These are phyloP conservation scores for Manis pentadactyla DNA, from an alignment of 2,797 vertebrate species.

Conservation along the genomic window DNA sequence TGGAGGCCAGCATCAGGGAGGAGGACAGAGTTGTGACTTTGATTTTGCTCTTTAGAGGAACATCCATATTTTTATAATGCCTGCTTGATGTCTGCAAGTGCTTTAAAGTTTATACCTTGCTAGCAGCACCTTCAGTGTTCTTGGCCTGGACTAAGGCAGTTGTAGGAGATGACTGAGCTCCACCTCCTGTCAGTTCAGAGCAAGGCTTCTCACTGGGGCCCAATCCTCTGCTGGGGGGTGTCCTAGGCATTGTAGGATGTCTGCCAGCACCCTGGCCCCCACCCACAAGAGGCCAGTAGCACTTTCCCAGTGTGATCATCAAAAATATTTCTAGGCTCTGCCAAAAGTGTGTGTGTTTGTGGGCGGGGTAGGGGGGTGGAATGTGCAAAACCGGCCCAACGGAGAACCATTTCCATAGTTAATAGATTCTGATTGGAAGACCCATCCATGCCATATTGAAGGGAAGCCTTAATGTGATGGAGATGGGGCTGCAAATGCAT, in stretches of 20 bases:
- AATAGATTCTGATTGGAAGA: not conserved
- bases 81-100: not conserved
- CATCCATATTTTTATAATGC: not conserved
- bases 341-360: not conserved
- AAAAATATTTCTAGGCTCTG: not conserved
- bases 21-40: not conserved
- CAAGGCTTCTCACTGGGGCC: not conserved
- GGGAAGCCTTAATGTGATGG: not conserved
- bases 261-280: not conserved
- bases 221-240: not conserved
- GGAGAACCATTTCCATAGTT: not conserved
- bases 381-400: not conserved
- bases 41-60: not conserved
- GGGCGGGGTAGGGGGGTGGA: rapidly evolving
- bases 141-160: not conserved
- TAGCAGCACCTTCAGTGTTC: not conserved
- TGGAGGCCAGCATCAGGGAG: not conserved
- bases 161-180: not conserved
- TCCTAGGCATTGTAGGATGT: not conserved
- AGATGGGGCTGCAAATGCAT: not conserved
- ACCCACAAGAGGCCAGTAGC: conserved; percentile 17
- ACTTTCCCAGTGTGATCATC: not conserved
- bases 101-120: not conserved
- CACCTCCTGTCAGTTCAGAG: not conserved
- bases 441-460: not conserved